Percentiles rank a stretch among this genome's conserved stretches.
These are phyloP conservation scores for Anoplius nigerrimus DNA, from an alignment of 2,888 invertebrate genomes.

Conservation along the genomic window DNA sequence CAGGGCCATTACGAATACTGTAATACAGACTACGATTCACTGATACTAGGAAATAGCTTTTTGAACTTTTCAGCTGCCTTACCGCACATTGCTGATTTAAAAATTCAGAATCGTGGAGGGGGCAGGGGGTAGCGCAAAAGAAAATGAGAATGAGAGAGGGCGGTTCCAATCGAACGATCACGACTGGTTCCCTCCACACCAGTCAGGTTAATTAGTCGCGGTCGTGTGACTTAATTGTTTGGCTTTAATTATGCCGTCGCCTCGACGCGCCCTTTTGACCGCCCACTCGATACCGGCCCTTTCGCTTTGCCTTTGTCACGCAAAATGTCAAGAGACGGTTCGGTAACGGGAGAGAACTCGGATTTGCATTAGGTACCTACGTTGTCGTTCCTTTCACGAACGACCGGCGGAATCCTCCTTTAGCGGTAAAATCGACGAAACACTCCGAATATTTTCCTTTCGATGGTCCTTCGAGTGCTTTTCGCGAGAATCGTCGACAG, in stretches of 20 bases:
- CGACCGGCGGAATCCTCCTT: too few relatives aligned
- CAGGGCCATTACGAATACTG: too few relatives aligned
- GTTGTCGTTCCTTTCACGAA: conserved; percentile 3
- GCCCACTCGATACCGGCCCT: conserved; percentile 12
- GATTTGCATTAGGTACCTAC: conserved; percentile 37
- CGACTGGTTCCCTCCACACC: conserved; percentile 10
- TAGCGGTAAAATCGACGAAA: too few relatives aligned
- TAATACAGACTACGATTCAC: too few relatives aligned
- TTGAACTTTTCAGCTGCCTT: too few relatives aligned
- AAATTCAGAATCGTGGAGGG: too few relatives aligned
- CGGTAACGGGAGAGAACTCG: conserved; percentile 20
- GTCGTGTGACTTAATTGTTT: conserved; percentile 32
- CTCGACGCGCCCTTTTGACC: conserved; percentile 27
- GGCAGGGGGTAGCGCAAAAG: too few relatives aligned
- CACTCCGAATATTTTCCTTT: too few relatives aligned
- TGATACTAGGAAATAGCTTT: too few relatives aligned
- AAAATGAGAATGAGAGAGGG: background rate
- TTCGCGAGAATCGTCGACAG: too few relatives aligned
- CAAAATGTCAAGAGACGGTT: conserved; percentile 18
- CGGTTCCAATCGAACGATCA: conserved; percentile 2
- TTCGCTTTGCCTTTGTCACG: conserved; percentile 15
- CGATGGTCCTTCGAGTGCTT: too few relatives aligned
- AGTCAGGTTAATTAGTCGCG: conserved; percentile 36
- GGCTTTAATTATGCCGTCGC: conserved; percentile 32
- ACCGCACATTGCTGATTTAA: too few relatives aligned